Conservation (phyloP, 2,888 invertebrate genomes). For the Zele albiditarsus region DNA sequence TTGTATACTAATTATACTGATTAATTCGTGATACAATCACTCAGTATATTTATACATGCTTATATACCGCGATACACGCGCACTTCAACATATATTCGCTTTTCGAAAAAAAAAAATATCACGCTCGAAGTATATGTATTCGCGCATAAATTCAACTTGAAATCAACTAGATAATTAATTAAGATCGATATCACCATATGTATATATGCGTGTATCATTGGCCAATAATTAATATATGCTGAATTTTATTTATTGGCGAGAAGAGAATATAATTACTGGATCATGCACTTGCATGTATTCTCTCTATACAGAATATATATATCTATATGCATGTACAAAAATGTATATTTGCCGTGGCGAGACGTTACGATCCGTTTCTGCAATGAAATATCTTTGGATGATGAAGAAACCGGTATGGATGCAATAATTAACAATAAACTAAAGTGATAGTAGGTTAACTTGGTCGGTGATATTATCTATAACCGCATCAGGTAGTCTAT, state of each 20-base stretch:
- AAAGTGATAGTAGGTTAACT: conserved; percentile 70
- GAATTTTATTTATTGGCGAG: too few relatives aligned
- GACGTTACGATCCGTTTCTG: too few relatives aligned
- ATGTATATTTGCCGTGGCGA: too few relatives aligned
- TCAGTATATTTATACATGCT: too few relatives aligned
- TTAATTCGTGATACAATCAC: conserved; percentile 56
- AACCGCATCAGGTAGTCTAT: conserved; percentile 61
- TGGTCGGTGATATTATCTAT: conserved; percentile 65
- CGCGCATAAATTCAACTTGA: background rate
- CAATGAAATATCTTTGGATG: too few relatives aligned
- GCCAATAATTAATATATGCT: background rate
- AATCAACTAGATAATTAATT: background rate
- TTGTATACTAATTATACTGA: conserved; percentile 57
- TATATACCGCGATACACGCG: conserved; percentile 27
- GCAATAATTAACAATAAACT: conserved; percentile 68
- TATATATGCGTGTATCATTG: background rate
- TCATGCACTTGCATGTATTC: too few relatives aligned
- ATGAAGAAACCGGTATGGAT: conserved; percentile 24
- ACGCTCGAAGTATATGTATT: background rate
- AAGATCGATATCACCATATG: background rate
- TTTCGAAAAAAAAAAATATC: background rate
- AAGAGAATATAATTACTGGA: too few relatives aligned
- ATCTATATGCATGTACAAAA: too few relatives aligned
- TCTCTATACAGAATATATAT: too few relatives aligned
- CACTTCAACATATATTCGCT: background rate